Evolutionary conservation across 1,140 invertebrate genomes (phyloP), one percentile per base, ranked within the genome.

Genomic region (Centruroides sculpturatus): DNA sequence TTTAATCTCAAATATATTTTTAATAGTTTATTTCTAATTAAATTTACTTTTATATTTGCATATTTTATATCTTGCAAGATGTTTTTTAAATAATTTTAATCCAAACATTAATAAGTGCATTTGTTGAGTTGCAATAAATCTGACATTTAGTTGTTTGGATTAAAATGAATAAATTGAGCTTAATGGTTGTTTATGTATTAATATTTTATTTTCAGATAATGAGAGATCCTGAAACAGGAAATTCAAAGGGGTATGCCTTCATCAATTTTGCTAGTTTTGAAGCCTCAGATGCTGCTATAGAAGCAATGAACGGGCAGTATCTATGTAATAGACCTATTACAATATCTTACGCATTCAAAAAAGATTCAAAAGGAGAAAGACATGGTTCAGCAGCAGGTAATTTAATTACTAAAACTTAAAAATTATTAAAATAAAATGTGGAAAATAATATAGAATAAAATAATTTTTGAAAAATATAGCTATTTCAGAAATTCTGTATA

Each of bases 221-320:
- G 96, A 78, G 97, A 72, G 97, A 99, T 77, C 92, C 93, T 12
- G 96, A 99, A 71, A 96, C 94, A 4, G 96, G 96, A 13, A 99
- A 98, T 71, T 97, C 93, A 0, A 99, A 99, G 78, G 97, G 97
- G 9, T 99, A 95, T 76, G 97, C 97, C 0, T 99, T 99, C 70
- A 97, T 99, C 54, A 99, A 99, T 74, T 99, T 98, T 77, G 96
- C 95, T 3, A 97, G 92, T 68, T 99, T 99, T 74, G 96, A 99
- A 72, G 95, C 97, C 0, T 96, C 94, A 1, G 97, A 99, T 76
- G 93, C 95, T 0, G 91, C 94, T 0, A 97, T 98, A 69, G 96
- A 99, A 75, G 96, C 97, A 1, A 99, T 99, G 97, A 99, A 99
- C 73, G 96, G 96, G 6, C 97, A 99, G 71, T 99, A 98, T 74